These are phyloP conservation scores for Ectropis crepuscularia DNA, from an alignment of 2,888 invertebrate genomes.

Conservation along the genomic window DNA sequence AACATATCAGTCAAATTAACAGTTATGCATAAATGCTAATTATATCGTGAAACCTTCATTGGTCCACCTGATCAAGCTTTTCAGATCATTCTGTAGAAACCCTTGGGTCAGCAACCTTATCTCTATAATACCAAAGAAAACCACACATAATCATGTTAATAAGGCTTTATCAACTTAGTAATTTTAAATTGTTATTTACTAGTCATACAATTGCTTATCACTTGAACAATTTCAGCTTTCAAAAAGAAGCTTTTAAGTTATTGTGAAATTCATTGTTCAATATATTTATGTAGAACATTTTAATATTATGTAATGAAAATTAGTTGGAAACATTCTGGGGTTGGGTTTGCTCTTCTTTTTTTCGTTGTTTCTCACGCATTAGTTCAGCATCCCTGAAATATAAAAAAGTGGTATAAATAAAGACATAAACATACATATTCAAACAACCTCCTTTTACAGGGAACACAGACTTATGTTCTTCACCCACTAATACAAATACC, in stretches of 20 bases:
- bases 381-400: slow-evolving; percentile 92
- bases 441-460: background rate
- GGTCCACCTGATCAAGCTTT: slow-evolving; percentile 38
- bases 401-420: slow-evolving; percentile 26
- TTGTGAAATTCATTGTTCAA: slow-evolving; percentile 48
- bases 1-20: slow-evolving; percentile 75
- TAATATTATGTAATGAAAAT: slow-evolving; percentile 46
- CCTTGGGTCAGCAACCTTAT: slow-evolving; percentile 45
- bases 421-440: no score
- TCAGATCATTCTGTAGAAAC: slow-evolving; percentile 60
- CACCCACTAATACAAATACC: no score
- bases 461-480: background rate
- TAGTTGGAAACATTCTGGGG: slow-evolving; percentile 68
- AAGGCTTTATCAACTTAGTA: slow-evolving; percentile 62
- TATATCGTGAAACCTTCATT: slow-evolving; percentile 52
- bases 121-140: slow-evolving; percentile 56
- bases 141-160: slow-evolving; percentile 56
- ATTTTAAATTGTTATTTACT: slow-evolving; percentile 53
- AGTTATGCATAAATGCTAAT: slow-evolving; percentile 72
- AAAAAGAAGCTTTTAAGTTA: slow-evolving; percentile 58
- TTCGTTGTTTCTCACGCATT: slow-evolving; percentile 94
- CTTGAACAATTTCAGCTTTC: slow-evolving; percentile 61
- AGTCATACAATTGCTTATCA: slow-evolving; percentile 64
- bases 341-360: slow-evolving; percentile 86
- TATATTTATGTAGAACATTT: slow-evolving; percentile 43